Percentiles rank a stretch among this genome's conserved stretches.
Conservation (phyloP, 64 coral and sea anemone genomes). For the Dendrophyllia cribrosa region DNA sequence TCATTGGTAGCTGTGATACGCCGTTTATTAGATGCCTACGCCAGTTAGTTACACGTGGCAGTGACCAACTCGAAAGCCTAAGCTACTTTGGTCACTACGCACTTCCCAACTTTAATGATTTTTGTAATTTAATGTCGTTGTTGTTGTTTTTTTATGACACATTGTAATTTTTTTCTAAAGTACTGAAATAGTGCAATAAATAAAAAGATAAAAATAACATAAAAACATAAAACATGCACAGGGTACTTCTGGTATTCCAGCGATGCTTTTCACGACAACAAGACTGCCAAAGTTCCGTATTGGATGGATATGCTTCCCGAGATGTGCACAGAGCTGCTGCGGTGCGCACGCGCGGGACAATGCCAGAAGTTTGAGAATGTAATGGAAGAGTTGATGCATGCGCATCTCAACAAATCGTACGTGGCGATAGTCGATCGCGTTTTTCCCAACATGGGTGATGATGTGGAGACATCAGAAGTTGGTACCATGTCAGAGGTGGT, state of each 20-base stretch:
- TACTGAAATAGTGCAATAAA: too few relatives aligned
- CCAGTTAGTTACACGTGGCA: too few relatives aligned
- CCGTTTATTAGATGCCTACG: not conserved
- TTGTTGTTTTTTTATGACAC: too few relatives aligned
- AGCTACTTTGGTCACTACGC: too few relatives aligned
- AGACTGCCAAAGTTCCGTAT: not conserved
- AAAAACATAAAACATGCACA: too few relatives aligned
- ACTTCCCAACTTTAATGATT: too few relatives aligned
- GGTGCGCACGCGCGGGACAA: constrained; percentile 4
- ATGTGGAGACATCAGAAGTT: not conserved
- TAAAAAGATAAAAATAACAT: too few relatives aligned
- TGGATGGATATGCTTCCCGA: constrained; percentile 29
- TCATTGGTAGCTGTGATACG: constrained; percentile 26
- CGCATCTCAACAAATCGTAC: constrained; percentile 26
- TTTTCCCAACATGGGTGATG: constrained; percentile 27
- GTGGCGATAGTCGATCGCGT: not conserved
- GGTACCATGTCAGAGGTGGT: not conserved
- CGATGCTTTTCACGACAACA: too few relatives aligned
- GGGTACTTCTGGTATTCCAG: too few relatives aligned
- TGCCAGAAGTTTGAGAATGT: constrained; percentile 50
- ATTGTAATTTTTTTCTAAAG: too few relatives aligned
- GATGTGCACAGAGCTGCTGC: constrained; percentile 24
- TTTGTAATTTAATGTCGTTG: too few relatives aligned
- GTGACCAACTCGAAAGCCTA: too few relatives aligned
- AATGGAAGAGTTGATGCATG: constrained; percentile 13